Evolutionary conservation across 2,888 invertebrate genomes (phyloP), one percentile per base, ranked within the genome.

Genomic region (Aethes cnicana): DNA sequence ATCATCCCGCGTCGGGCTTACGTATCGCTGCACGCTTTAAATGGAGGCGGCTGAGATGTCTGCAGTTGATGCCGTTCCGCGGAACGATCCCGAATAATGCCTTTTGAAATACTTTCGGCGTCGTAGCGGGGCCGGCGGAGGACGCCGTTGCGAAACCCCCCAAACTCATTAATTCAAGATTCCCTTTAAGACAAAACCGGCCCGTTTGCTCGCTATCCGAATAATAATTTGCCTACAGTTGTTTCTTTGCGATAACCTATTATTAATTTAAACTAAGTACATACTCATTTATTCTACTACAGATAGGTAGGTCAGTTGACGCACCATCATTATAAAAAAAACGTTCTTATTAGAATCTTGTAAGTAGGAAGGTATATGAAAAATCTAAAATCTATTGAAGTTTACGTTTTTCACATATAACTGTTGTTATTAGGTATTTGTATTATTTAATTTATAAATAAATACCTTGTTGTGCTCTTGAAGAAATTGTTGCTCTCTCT

Each of bases 401-500:
- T n/a, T n/a, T n/a, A n/a, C 16, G 8, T 1, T 18, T 8, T 25
- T 8, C 6, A 1, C 33, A 23, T 5, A 3, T 44, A n/a, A 32
- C 9, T 33, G 23, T n/a, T 6, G 1, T 25, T 12, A 12, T 5
- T 28, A 16, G 4, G n/a, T 25, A 14, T 8, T 12, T 18, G 26
- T 5, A 12, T 11, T 17, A 35, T 47, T 20, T 42, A 47, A 8
- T 28, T 53, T 61, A 43, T 49, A 64, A 68, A 84, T 49, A 64
- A 68, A 83, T 93, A 96, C 96, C 96, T 96, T 77, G 94, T 94
- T 70, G 96, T 95, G 82, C 94, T 95, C 90, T 96, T 95, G 90
- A 97, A 97, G 91, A 96, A 96, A 77, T 96, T 95, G 84, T 95
- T 95, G 75, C 95, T 95, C 85, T 97, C 97, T 75, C 96, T 94